Percentiles rank a stretch among this genome's conserved stretches.
Conservation (phyloP, 2,888 invertebrate genomes). For the Archips xylosteana region DNA sequence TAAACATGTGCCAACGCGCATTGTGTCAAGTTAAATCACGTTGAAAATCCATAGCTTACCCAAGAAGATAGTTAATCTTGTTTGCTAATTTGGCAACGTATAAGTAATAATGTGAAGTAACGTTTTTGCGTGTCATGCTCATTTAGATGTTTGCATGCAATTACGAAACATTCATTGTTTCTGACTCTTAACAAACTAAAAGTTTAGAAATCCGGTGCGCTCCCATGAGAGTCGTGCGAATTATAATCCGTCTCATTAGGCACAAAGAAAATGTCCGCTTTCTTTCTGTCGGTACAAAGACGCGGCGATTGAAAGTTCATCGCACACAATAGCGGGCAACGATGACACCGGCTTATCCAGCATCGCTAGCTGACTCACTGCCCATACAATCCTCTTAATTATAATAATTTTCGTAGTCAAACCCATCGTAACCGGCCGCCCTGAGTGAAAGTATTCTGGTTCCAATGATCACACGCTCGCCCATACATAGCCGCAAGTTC, state of each 20-base stretch:
- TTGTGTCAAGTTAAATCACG: not conserved
- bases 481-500: constrained; percentile 74
- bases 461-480: constrained; percentile 71
- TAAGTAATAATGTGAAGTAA: constrained; percentile 36
- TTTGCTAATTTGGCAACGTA: constrained; percentile 36
- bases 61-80: constrained; percentile 29
- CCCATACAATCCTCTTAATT: constrained; percentile 78
- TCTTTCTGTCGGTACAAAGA: constrained; percentile 68
- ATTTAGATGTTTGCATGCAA: constrained; percentile 50
- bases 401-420: constrained; percentile 78
- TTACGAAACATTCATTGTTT: constrained; percentile 66
- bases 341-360: constrained; percentile 77
- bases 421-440: constrained; percentile 67
- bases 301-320: constrained; percentile 74
- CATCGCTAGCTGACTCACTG: constrained; percentile 77
- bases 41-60: not conserved
- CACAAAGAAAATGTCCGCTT: constrained; percentile 73
- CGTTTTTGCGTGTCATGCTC: constrained; percentile 40
- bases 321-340: constrained; percentile 65
- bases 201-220: constrained; percentile 58
- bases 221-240: constrained; percentile 71
- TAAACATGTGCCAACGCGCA: not conserved
- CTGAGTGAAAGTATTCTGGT: constrained; percentile 82
- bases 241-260: constrained; percentile 74
- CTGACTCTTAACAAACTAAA: constrained; percentile 55